Evolutionary conservation across 2,113 vertebrate species (phyloP), one percentile per base, ranked within the genome.

Genomic region (Alligator sinensis): DNA sequence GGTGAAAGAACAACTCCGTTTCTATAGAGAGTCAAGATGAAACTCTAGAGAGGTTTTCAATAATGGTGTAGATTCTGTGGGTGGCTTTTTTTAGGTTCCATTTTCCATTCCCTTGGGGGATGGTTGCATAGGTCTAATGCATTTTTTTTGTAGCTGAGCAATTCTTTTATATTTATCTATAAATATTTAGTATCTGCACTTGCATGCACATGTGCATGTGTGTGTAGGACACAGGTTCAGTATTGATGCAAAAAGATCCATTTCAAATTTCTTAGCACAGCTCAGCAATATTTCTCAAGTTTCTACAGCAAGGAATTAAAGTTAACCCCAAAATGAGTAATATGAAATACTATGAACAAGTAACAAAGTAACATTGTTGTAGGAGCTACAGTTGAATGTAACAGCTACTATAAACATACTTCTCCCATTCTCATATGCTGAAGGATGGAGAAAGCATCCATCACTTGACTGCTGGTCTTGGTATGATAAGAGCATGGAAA

Each of bases 51-150:
- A 92, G 62, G 78, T 28, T 66, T 78, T 38, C 94, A 90, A 77
- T 38, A 93, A 91, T 68, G 75, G 68, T 94, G 87, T 85, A 82
- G 92, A 89, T 92, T 55, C 59, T 91, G 82, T 60, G 92, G 90
- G 93, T 89, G 75, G 95, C 86, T 66, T 93, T 72, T 72, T 34
- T 11, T 9, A 5, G 22, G 88, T 88, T 94, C 80, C 59, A 83
- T 92, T 89, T 97, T 75, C 4, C 3, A 21, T 30, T 93, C 91
- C 90, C 92, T 75, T 83, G 91, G 91, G 86, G 95, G 80, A 78
- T 91, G 89, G 91, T 81, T 55, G 76, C 93, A 94, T 85, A 89
- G 25, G 28, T 66, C 89, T 70, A 54, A 68, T 16, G 66, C 58
- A 24, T 79, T 92, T 86, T 55, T 86, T 94, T 94, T 6, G 62